A percentile compares a stretch with the other conserved stretches of the same genome.
These are phyloP conservation scores for Notodonta ziczac DNA, from an alignment of 2,888 invertebrate species.

Conservation along the genomic window DNA sequence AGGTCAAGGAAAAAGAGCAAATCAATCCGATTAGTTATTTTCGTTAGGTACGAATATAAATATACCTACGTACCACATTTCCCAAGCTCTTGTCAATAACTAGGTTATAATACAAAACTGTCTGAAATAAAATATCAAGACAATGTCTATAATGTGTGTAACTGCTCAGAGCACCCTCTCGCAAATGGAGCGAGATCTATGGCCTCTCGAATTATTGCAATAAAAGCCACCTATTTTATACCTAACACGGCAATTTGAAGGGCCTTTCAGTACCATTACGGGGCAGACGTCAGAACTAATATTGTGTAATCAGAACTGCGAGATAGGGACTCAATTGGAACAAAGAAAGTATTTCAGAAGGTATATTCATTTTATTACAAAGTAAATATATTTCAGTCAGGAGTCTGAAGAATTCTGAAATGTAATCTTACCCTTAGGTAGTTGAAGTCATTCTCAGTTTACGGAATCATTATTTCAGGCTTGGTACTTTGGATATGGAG, in stretches of 20 bases:
- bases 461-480: no score
- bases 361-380: background rate
- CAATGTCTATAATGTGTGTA: background rate
- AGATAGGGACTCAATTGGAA: background rate
- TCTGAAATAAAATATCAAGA: background rate
- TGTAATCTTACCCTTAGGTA: no score
- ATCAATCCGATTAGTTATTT: no score
- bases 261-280: conserved; percentile 34
- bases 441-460: no score
- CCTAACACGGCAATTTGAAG: conserved; percentile 62
- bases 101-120: background rate
- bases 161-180: conserved; percentile 23
- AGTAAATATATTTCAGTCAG: background rate
- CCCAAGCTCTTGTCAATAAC: no score
- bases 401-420: no score
- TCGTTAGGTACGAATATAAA: no score
- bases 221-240: conserved; percentile 55
- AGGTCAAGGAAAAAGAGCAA: no score
- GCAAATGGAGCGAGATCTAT: conserved; percentile 60
- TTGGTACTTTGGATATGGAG: no score
- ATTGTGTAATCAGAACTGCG: background rate
- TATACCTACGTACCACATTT: no score
- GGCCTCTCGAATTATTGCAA: conserved; percentile 59
- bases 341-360: background rate
- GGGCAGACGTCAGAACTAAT: conserved; percentile 32